A percentile compares a stretch with the other conserved stretches of the same genome.
Conservation (phyloP, 2,113 vertebrate species). For the Climacteris rufus region DNA sequence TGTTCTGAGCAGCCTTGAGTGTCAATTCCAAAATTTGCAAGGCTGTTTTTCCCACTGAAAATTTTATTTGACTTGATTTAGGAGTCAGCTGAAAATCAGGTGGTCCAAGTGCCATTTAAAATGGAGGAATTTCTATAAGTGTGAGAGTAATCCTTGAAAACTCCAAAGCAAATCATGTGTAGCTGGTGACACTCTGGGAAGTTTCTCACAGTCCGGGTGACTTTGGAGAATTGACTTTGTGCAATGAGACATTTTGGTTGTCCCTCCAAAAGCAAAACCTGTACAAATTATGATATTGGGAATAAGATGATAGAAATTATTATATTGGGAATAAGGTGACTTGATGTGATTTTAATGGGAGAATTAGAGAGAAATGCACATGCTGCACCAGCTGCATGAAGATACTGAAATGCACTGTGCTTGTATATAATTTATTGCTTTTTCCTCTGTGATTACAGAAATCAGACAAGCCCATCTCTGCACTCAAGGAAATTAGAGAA, state of each 20-base stretch:
- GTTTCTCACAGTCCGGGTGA: background rate
- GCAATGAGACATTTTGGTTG: background rate
- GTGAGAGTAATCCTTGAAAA: background rate
- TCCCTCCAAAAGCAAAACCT: background rate
- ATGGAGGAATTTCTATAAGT: background rate
- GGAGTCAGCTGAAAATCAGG: background rate
- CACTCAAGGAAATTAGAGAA: conserved; percentile 45
- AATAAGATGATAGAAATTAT: background rate
- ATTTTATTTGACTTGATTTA: background rate
- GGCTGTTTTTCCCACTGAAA: background rate
- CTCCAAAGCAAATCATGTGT: background rate
- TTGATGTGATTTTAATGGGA: background rate
- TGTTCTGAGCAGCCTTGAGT: background rate
- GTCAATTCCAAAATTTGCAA: background rate
- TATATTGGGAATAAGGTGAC: background rate
- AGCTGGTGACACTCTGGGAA: background rate
- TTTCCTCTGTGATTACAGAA: background rate
- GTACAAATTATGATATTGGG: background rate
- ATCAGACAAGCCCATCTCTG: background rate
- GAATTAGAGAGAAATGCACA: background rate
- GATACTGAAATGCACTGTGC: background rate
- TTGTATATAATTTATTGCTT: background rate
- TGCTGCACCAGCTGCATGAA: background rate
- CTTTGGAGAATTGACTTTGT: background rate
- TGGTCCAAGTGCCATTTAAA: background rate